Evolutionary conservation across 2,888 invertebrate genomes (phyloP).

Genomic region (Cosmia pyralina): DNA sequence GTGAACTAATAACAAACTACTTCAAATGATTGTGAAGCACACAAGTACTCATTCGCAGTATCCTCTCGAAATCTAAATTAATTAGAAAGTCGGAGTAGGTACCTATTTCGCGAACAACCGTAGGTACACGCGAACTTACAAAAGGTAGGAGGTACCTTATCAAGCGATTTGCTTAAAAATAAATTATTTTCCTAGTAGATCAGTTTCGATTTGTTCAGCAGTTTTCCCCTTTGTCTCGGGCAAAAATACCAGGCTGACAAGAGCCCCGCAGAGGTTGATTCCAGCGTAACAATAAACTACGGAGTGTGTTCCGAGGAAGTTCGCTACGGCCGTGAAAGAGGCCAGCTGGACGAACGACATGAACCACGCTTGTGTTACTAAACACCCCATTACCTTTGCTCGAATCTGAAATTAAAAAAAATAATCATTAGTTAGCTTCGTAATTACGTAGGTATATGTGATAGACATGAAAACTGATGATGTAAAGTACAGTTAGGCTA

Average conservation of each 20-base stretch:
- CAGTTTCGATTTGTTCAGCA: slow-evolving; percentile 73
- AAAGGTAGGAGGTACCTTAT: not conserved
- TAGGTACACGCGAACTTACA: not conserved
- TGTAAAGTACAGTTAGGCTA: not conserved
- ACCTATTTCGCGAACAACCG: not conserved
- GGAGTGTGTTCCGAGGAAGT: slow-evolving; percentile 71
- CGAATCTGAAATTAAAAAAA: slow-evolving; percentile 72
- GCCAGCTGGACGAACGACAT: slow-evolving; percentile 70
- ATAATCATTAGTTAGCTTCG: no score
- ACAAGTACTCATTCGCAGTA: not conserved
- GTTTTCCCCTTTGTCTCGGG: slow-evolving; percentile 79
- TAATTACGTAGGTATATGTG: not conserved
- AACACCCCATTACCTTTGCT: slow-evolving; percentile 75
- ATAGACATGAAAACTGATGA: not conserved
- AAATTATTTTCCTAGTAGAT: slow-evolving; percentile 47
- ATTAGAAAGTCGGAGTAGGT: slow-evolving; percentile 1
- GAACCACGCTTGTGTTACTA: slow-evolving; percentile 78
- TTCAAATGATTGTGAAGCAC: not conserved
- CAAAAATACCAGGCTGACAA: slow-evolving; percentile 73
- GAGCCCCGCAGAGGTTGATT: slow-evolving; percentile 72
- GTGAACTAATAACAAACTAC: not conserved
- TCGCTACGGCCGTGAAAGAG: slow-evolving; percentile 53
- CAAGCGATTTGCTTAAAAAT: not conserved
- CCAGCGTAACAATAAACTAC: slow-evolving; percentile 76
- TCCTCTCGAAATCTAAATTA: not conserved